Conservation (phyloP, 2,113 vertebrate species). For the Alethe diademata region DNA sequence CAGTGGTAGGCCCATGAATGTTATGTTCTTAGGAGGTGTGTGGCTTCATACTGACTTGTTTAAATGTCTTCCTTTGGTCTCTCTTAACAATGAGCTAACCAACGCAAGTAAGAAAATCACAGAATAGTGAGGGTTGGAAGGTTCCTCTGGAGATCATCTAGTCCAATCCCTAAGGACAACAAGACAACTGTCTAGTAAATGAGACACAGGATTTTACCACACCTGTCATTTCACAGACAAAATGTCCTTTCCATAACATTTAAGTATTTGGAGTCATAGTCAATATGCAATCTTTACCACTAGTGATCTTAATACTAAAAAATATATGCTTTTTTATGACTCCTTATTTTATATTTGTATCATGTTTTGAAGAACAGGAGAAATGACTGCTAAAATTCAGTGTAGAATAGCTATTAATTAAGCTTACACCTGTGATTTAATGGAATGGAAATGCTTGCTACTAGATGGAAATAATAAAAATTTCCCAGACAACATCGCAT, state of each 20-base stretch:
- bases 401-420: background rate
- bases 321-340: rapidly evolving
- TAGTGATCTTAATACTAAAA: background rate
- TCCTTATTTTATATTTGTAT: background rate
- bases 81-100: no score
- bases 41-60: background rate
- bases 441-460: background rate
- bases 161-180: background rate
- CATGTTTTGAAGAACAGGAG: background rate
- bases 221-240: background rate
- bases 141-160: no score
- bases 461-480: background rate
- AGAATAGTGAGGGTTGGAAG: background rate
- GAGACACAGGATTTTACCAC: background rate
- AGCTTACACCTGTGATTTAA: background rate
- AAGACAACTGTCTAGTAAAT: rapidly evolving
- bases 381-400: background rate
- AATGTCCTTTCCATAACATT: background rate
- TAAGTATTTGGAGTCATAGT: background rate
- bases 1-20: background rate
- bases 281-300: background rate
- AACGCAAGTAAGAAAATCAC: background rate
- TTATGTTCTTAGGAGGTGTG: background rate
- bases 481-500: background rate
- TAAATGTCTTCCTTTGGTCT: background rate